Base-by-base conservation (phyloP, 2,888 invertebrate species). In the Lumbricus terrestris region DNA sequence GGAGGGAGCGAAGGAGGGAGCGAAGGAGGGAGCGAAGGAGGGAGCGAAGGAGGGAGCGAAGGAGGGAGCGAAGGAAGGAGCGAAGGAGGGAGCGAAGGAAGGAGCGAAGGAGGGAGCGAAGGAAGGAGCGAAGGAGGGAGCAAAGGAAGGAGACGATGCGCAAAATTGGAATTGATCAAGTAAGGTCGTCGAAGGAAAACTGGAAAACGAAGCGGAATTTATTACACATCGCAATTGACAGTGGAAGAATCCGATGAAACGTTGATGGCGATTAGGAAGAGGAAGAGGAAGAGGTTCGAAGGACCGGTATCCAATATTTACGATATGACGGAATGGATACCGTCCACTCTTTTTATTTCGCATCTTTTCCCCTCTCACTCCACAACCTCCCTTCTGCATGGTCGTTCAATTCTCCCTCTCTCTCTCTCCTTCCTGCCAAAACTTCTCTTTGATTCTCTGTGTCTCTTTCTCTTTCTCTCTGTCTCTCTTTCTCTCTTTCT, bases 401-500 rank as follows among this genome's bases (percentile, higher is more conserved):
- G n/a, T n/a, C n/a, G n/a, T n/a, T n/a, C n/a, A n/a, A n/a, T n/a
- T n/a, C n/a, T n/a, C n/a, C 37, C 40, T 18, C 37, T 38, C 37
- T 34, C 34, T 69, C 40, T 33, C 40, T 42, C 37, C 89, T 89
- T n/a, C n/a, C n/a, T n/a, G n/a, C n/a, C n/a, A n/a, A n/a, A n/a
- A n/a, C n/a, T n/a, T n/a, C n/a, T n/a, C n/a, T n/a, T n/a, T n/a
- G n/a, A n/a, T n/a, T n/a, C n/a, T n/a, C n/a, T n/a, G n/a, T n/a
- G n/a, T n/a, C n/a, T n/a, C n/a, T n/a, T n/a, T n/a, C n/a, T n/a
- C n/a, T n/a, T n/a, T n/a, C n/a, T n/a, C n/a, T n/a, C n/a, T n/a
- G n/a, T n/a, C n/a, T n/a, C n/a, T n/a, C n/a, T n/a, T 88, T 90
- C 8, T 90, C 82, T 35, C 15, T 89, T 6, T 90, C 89, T 90